phyloP scores from a whole-genome alignment of 2,113 vertebrate genomes.

The Seriola aureovittata region DNA sequence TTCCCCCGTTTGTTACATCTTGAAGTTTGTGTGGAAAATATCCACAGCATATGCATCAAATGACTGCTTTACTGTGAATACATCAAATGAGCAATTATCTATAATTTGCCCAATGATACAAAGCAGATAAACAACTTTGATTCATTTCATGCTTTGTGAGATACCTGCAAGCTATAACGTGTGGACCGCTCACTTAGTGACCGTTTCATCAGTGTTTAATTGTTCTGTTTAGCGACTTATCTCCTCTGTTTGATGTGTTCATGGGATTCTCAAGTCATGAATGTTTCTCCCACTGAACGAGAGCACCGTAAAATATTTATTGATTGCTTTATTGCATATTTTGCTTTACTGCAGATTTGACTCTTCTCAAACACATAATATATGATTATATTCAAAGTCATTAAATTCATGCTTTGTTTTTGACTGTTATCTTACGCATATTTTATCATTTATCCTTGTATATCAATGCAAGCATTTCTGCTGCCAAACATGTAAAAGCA shows the following conservation, averaged over 20 bases:
- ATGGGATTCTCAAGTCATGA: constrained; percentile 25
- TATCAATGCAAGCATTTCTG: not conserved
- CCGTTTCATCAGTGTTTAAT: constrained; percentile 35
- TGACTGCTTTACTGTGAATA: constrained; percentile 61
- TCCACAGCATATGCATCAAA: constrained; percentile 63
- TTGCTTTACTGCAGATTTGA: constrained; percentile 29
- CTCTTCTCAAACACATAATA: constrained; percentile 7
- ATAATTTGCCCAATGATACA: constrained; percentile 71
- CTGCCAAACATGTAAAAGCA: constrained; percentile 1
- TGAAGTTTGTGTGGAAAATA: constrained; percentile 75
- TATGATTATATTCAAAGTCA: not conserved
- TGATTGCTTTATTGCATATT: constrained; percentile 34
- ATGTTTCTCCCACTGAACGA: constrained; percentile 14
- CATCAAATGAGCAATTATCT: constrained; percentile 79
- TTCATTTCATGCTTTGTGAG: constrained; percentile 63
- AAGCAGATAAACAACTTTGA: constrained; percentile 72
- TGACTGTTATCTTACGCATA: not conserved
- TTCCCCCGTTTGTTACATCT: constrained; percentile 74
- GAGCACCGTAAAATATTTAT: constrained; percentile 42
- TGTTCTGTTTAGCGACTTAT: constrained; percentile 20
- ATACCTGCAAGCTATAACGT: constrained; percentile 35
- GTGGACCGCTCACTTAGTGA: constrained; percentile 10
- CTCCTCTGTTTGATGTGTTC: constrained; percentile 22
- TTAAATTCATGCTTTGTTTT: constrained; percentile 16
- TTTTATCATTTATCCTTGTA: constrained; percentile 22